These are phyloP conservation scores for Anastrepha ludens DNA, from an alignment of 1,140 invertebrate genomes.

Conservation along the genomic window DNA sequence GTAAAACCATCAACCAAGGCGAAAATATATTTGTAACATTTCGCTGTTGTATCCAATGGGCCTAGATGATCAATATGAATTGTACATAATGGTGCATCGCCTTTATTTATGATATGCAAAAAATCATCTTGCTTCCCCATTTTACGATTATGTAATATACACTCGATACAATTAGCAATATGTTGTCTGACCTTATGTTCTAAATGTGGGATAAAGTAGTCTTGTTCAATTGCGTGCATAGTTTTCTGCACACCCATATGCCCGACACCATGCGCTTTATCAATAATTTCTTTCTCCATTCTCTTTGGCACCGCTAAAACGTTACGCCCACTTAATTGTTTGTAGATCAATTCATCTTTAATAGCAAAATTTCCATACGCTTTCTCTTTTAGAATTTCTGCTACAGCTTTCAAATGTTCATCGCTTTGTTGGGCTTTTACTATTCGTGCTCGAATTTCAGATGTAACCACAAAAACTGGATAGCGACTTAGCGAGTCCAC, in stretches of 20 bases:
- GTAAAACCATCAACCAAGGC: slow-evolving; percentile 57
- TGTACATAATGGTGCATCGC: slow-evolving; percentile 56
- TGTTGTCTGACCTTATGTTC: slow-evolving; percentile 65
- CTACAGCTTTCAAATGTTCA: not conserved
- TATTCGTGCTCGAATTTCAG: not conserved
- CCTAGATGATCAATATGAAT: slow-evolving; percentile 62
- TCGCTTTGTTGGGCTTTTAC: not conserved
- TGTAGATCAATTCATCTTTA: slow-evolving; percentile 61
- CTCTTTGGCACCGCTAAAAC: slow-evolving; percentile 65
- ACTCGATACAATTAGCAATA: slow-evolving; percentile 69
- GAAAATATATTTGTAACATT: slow-evolving; percentile 70
- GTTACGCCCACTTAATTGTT: slow-evolving; percentile 58
- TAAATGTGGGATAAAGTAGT: slow-evolving; percentile 72
- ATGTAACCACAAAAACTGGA: slow-evolving; percentile 15
- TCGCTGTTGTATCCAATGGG: slow-evolving; percentile 62
- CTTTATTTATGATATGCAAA: slow-evolving; percentile 35
- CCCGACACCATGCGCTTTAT: slow-evolving; percentile 65
- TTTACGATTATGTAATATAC: slow-evolving; percentile 61
- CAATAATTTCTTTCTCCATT: slow-evolving; percentile 66
- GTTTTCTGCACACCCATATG: slow-evolving; percentile 73
- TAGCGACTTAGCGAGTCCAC: slow-evolving; percentile 72
- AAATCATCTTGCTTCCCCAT: slow-evolving; percentile 14
- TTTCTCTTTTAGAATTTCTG: not conserved
- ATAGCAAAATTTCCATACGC: slow-evolving; percentile 38
- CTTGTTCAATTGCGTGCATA: slow-evolving; percentile 67